Evolutionary conservation across 2,113 vertebrate genomes (phyloP).

Genomic region (Myxocyprinus asiaticus): DNA sequence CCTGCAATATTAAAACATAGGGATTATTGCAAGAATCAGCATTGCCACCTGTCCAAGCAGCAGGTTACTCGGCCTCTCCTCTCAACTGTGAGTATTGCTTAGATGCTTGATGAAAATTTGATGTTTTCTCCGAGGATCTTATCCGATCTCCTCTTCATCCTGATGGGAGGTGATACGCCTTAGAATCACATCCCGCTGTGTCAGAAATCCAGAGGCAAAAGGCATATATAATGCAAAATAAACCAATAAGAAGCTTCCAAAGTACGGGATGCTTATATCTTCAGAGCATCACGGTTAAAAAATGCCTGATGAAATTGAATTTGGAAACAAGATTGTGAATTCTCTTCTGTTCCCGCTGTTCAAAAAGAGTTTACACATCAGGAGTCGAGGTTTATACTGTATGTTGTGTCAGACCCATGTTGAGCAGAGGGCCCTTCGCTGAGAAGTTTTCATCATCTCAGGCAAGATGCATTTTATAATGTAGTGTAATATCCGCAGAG

Average conservation of each 20-base stretch:
- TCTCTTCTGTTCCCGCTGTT: neutral
- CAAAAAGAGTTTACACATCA: neutral
- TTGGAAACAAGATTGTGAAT: neutral
- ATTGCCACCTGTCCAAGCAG: slow-evolving; percentile 49
- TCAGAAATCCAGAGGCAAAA: neutral
- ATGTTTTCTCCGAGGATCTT: slow-evolving; percentile 8
- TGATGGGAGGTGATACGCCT: neutral
- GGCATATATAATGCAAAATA: too few relatives aligned
- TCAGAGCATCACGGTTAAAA: slow-evolving; percentile 2
- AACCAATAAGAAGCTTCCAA: neutral
- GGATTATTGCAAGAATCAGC: slow-evolving; percentile 53
- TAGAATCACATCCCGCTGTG: too few relatives aligned
- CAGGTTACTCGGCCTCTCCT: slow-evolving; percentile 22
- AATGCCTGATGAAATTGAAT: neutral
- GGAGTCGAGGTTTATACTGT: neutral
- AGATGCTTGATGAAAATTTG: slow-evolving; percentile 15
- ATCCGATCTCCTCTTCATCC: neutral
- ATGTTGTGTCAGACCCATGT: slow-evolving; percentile 2
- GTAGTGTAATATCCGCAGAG: slow-evolving; percentile 30
- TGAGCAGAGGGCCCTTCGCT: neutral
- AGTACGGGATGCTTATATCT: neutral
- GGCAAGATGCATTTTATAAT: slow-evolving; percentile 2
- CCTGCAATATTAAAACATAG: slow-evolving; percentile 60
- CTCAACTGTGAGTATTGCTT: slow-evolving; percentile 36
- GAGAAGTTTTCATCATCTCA: slow-evolving; percentile 12